Percentiles rank a stretch among this genome's conserved stretches.
These are phyloP conservation scores for Anneissia japonica DNA, from an alignment of 35 echinoderm and acorn worm species.

Conservation along the genomic window DNA sequence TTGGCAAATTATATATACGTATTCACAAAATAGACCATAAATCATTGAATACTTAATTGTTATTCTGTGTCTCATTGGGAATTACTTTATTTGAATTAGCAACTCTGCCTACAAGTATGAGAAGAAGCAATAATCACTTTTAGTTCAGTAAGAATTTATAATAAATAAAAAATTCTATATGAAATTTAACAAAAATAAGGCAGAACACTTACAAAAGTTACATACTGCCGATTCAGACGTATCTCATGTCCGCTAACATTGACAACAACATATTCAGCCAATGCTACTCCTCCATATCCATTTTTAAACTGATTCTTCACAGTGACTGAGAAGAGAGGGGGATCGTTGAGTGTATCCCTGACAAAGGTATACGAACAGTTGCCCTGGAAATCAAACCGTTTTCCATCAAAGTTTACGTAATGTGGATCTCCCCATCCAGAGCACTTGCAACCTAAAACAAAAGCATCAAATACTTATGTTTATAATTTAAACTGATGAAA, in stretches of 20 bases:
- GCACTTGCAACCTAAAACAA: slow-evolving; percentile 58
- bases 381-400: slow-evolving; percentile 77
- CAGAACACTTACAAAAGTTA: background rate
- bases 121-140: too few relatives aligned
- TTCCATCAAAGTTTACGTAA: slow-evolving; percentile 78
- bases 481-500: too few relatives aligned
- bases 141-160: too few relatives aligned
- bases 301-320: slow-evolving; percentile 42
- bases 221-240: background rate
- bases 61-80: too few relatives aligned
- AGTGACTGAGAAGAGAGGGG: slow-evolving; percentile 44
- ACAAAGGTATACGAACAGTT: slow-evolving; percentile 78
- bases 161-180: too few relatives aligned
- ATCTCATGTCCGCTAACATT: background rate
- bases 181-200: too few relatives aligned
- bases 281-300: background rate
- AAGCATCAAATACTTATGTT: too few relatives aligned
- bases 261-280: background rate
- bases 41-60: too few relatives aligned
- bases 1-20: too few relatives aligned
- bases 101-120: too few relatives aligned
- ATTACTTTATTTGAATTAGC: too few relatives aligned
- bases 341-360: slow-evolving; percentile 32
- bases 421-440: slow-evolving; percentile 87
- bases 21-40: too few relatives aligned